Conservation (phyloP, 1,140 invertebrate species). For the Drosophila chauvacae region DNA sequence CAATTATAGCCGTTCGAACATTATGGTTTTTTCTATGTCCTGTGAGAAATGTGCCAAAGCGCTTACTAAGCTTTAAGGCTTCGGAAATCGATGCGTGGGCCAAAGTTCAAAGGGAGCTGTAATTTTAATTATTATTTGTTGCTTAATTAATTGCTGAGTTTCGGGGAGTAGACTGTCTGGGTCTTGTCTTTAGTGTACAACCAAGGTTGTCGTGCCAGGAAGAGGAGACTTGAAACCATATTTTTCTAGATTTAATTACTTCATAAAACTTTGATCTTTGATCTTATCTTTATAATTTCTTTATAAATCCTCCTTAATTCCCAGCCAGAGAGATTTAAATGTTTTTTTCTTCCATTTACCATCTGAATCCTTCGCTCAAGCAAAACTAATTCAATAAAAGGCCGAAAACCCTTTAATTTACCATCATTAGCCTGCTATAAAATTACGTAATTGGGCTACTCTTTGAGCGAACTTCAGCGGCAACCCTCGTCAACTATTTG, state of each 20-base stretch:
- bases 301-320: neutral
- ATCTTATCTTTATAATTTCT: neutral
- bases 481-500: conserved; percentile 56
- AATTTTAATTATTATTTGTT: conserved; percentile 22
- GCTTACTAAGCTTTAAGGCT: conserved; percentile 10
- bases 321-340: neutral
- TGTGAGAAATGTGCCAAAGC: conserved; percentile 33
- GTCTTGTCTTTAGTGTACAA: neutral
- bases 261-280: no score
- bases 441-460: conserved; percentile 22
- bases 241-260: neutral
- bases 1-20: conserved; percentile 34
- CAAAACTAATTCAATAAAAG: conserved; percentile 6
- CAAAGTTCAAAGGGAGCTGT: neutral
- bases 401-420: neutral
- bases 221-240: no score
- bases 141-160: neutral
- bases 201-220: neutral
- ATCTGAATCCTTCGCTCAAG: neutral
- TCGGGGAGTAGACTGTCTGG: neutral
- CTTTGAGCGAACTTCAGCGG: conserved; percentile 7
- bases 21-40: conserved; percentile 1
- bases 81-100: conserved; percentile 16
- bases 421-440: conserved; percentile 8
- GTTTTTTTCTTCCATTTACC: neutral